Base-by-base conservation (phyloP, 1,140 invertebrate genomes). In the Hesperophylax magnus region DNA sequence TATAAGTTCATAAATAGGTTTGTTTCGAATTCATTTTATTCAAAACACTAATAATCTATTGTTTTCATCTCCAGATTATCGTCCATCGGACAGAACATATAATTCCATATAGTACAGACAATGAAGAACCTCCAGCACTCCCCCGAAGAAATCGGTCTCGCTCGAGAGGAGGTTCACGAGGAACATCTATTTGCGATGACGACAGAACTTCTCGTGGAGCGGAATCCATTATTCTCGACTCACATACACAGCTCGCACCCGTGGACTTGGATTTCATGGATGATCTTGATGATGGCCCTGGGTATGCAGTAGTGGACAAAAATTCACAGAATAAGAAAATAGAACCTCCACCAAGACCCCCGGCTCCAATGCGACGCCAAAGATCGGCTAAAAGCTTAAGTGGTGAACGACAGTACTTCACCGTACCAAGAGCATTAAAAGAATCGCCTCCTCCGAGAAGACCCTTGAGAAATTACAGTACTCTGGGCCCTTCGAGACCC, bases 241-340 rank as follows among this genome's bases (percentile, higher is more conserved):
- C 88, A 15, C 87, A 90, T 79, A 85, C 86, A 22, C 84, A 86
- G 58, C 82, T 84, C 6, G 78, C 84, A 17, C 85, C 87, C 58
- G 88, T 90, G 24, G 89, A 88, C 81, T 87, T 88, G 24, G 87
- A 90, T 53, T 88, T 90, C 77, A 88, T 90, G 82, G 86, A 90
- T 83, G 88, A 90, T 79, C 88, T 88, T 17, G 90, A 91, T 14
- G 91, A 92, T 85, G 90, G 88, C 77, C 92, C 92, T 69, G 93
- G 93, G 11, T 95, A 95, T 82, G 93, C 94, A 8, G 90, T 92
- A 6, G 93, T 94, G 4, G 94, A 94, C 31, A 93, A 94, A 86
- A 84, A 85, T 9, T 71, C 85, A 8, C 86, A 31, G 15, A 85
- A 87, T 2, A 90, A 90, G 31, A 91, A 90, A 82, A 83, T 90